phyloP scores from a whole-genome alignment of 1,140 invertebrate species.

The Anoplolepis gracilipes region DNA sequence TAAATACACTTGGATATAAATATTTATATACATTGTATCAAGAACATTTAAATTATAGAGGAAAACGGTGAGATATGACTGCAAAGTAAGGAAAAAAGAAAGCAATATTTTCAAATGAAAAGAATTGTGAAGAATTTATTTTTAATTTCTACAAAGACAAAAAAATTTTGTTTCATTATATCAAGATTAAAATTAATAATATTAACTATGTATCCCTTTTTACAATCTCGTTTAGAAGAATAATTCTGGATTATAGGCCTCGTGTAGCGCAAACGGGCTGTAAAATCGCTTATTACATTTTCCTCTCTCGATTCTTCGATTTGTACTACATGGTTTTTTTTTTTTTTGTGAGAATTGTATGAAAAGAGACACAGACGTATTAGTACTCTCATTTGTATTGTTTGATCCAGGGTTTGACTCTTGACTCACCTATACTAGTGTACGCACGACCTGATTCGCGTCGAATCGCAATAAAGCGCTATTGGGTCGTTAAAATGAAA shows the following conservation, averaged over 20 bases:
- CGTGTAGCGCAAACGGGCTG: constrained; percentile 4
- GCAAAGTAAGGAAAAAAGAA: neutral
- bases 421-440: constrained; percentile 3
- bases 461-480: constrained; percentile 55
- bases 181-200: constrained; percentile 5
- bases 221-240: neutral
- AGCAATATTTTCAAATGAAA: neutral
- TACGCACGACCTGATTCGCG: constrained; percentile 36
- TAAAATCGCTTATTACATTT: constrained; percentile 22
- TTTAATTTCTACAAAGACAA: neutral
- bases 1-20: constrained; percentile 12
- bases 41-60: constrained; percentile 18
- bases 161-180: neutral
- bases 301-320: neutral
- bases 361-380: constrained; percentile 20
- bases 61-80: neutral
- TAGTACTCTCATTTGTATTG: constrained; percentile 35
- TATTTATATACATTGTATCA: constrained; percentile 25
- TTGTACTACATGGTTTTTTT: neutral
- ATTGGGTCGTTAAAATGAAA: constrained; percentile 55
- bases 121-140: constrained; percentile 1
- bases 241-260: neutral
- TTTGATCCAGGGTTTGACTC: constrained; percentile 20
- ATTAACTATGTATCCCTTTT: neutral
- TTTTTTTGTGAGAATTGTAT: neutral